Evolutionary conservation across 2,113 vertebrate genomes (phyloP), one percentile per base, ranked within the genome.

Genomic region (Laticauda colubrina): DNA sequence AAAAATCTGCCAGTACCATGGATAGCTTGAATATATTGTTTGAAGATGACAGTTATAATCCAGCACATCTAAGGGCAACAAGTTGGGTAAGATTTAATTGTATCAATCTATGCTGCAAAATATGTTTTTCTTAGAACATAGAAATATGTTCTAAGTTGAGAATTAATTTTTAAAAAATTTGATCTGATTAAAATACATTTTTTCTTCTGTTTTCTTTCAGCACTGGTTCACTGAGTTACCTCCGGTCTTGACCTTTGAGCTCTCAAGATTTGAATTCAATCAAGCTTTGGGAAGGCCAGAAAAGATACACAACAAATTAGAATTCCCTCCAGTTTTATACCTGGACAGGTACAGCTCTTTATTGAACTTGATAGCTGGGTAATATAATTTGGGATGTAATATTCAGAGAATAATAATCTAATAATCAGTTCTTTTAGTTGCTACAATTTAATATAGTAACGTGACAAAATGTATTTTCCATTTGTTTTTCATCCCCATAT

Each of bases 251-350:
- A 99, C 99, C 55, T 99, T 99, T 96, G 99, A 99, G 94, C 97
- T 99, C 20, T 99, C 99, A 94, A 98, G 99, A 97, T 99, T 99
- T 97, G 99, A 99, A 96, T 99, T 99, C 96, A 99, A 99, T 97
- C 99, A 99, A 96, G 98, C 99, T 87, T 97, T 99, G 89, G 99
- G 99, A 90, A 98, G 99, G 95, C 99, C 99, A n/a, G 99, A 99
- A 98, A 99, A 99, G 98, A 99, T 99, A 96, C 99, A 99, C 97
- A 99, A 99, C 97, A 99, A 99, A 96, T 98, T 99, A 86, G 99
- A 99, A 98, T 99, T 99, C 96, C 98, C 99, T 92, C 98, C 98
- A 14, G 97, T 99, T 98, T 98, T 99, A 81, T 99, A 99, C 97
- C 98, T 99, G 98, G 99, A 99, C 98, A 99, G 99, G 99, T 99